These are phyloP conservation scores for Leguminivora glycinivorella DNA, from an alignment of 1,140 invertebrate genomes.

Conservation along the genomic window DNA sequence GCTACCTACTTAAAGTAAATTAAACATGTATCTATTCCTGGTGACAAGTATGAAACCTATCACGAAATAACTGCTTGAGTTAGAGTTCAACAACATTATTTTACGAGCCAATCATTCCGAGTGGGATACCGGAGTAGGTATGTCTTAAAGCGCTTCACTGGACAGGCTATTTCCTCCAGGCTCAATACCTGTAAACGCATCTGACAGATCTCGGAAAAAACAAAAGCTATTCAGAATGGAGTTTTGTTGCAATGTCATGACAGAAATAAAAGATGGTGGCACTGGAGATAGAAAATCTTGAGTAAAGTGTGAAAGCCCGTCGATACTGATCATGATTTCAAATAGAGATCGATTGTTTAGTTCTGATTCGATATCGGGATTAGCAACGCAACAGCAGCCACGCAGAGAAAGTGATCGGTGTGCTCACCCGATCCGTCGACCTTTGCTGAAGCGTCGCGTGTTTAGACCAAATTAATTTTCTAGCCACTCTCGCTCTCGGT, in stretches of 20 bases:
- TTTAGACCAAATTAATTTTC: slow-evolving; percentile 56
- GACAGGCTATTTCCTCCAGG: neutral
- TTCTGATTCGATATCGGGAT: slow-evolving; percentile 17
- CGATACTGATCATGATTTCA: slow-evolving; percentile 11
- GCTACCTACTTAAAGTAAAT: neutral
- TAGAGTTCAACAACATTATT: slow-evolving; percentile 12
- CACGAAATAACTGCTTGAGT: neutral
- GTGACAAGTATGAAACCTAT: slow-evolving; percentile 21
- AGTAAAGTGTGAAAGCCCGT: slow-evolving; percentile 7
- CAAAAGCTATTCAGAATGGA: neutral
- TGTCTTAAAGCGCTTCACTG: neutral
- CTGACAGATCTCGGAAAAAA: neutral
- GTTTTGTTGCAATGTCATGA: neutral
- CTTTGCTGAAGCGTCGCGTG: slow-evolving; percentile 58
- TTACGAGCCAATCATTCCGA: slow-evolving; percentile 18
- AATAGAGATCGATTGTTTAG: slow-evolving; percentile 17
- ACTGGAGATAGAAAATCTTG: slow-evolving; percentile 18
- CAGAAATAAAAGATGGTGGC: slow-evolving; percentile 15
- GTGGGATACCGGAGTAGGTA: neutral
- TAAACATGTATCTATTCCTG: slow-evolving; percentile 5
- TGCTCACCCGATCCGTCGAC: slow-evolving; percentile 48
- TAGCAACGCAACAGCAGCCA: slow-evolving; percentile 20
- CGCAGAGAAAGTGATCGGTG: slow-evolving; percentile 54
- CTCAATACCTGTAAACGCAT: neutral
- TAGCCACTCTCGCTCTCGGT: slow-evolving; percentile 60